phyloP scores from a whole-genome alignment of 2,888 invertebrate species.

The Poecilus cupreus region DNA sequence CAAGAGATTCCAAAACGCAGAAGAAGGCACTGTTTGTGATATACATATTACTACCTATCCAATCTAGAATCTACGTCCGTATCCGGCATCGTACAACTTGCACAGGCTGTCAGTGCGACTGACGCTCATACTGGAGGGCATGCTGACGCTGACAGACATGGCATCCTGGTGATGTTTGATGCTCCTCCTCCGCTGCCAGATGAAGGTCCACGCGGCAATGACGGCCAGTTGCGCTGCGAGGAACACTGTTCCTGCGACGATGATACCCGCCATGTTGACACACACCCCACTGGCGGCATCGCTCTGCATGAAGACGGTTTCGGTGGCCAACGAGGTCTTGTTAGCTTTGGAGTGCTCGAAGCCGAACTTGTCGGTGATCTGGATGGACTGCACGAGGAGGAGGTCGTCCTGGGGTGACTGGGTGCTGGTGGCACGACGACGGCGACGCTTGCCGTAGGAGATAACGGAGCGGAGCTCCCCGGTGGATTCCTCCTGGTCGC shows the following conservation, averaged over 20 bases:
- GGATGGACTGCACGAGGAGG: slow-evolving; percentile 91
- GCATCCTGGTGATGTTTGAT: slow-evolving; percentile 78
- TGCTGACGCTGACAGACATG: slow-evolving; percentile 78
- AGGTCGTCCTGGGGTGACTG: slow-evolving; percentile 83
- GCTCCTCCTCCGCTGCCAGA: slow-evolving; percentile 84
- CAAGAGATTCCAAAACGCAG: not conserved
- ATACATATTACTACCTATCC: slow-evolving; percentile 66
- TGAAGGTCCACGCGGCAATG: slow-evolving; percentile 91
- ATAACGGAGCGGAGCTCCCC: slow-evolving; percentile 88
- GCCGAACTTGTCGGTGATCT: slow-evolving; percentile 94
- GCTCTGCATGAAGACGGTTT: slow-evolving; percentile 83
- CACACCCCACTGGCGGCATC: slow-evolving; percentile 77
- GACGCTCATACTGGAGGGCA: slow-evolving; percentile 78
- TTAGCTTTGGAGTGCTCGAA: slow-evolving; percentile 81
- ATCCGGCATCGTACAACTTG: slow-evolving; percentile 92
- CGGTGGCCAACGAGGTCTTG: slow-evolving; percentile 75
- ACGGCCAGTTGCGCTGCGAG: slow-evolving; percentile 90
- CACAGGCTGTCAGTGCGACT: slow-evolving; percentile 85
- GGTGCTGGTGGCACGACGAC: slow-evolving; percentile 75
- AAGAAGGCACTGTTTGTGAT: slow-evolving; percentile 55
- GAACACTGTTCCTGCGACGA: slow-evolving; percentile 90
- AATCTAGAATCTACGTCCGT: slow-evolving; percentile 80
- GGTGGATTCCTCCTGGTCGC: slow-evolving; percentile 88
- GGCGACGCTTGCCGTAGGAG: slow-evolving; percentile 88
- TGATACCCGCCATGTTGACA: slow-evolving; percentile 88